phyloP scores from a whole-genome alignment of 1,140 invertebrate genomes.

The Aphis craccivora region DNA sequence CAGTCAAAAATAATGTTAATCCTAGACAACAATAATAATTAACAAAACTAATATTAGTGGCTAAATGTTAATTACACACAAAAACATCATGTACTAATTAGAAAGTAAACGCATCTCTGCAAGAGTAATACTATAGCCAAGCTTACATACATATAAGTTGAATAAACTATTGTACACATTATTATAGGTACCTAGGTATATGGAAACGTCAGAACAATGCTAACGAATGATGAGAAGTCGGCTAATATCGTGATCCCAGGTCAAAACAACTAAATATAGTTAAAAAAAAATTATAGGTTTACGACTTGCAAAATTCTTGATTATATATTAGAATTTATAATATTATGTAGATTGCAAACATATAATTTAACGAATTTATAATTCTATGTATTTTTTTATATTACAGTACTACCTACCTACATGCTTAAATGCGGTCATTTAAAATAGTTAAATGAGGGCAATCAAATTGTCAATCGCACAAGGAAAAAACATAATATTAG shows the following conservation, averaged over 20 bases:
- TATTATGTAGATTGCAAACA: neutral
- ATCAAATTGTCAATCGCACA: neutral
- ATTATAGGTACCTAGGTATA: neutral
- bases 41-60: neutral
- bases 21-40: neutral
- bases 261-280: neutral
- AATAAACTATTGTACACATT: neutral
- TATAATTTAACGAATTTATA: neutral
- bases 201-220: neutral
- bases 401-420: neutral
- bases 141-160: neutral
- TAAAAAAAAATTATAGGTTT: neutral
- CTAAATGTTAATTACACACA: neutral
- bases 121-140: neutral
- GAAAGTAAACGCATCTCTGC: neutral
- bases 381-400: neutral
- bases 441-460: neutral
- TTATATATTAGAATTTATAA: neutral
- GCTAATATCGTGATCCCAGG: neutral
- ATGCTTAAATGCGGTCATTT: slow-evolving; percentile 4
- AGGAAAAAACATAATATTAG: neutral
- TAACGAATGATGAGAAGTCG: neutral
- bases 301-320: neutral
- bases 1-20: neutral
- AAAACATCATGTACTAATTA: neutral